Evolutionary conservation across 2,797 vertebrate genomes (phyloP).

Genomic region (Galago senegalensis): DNA sequence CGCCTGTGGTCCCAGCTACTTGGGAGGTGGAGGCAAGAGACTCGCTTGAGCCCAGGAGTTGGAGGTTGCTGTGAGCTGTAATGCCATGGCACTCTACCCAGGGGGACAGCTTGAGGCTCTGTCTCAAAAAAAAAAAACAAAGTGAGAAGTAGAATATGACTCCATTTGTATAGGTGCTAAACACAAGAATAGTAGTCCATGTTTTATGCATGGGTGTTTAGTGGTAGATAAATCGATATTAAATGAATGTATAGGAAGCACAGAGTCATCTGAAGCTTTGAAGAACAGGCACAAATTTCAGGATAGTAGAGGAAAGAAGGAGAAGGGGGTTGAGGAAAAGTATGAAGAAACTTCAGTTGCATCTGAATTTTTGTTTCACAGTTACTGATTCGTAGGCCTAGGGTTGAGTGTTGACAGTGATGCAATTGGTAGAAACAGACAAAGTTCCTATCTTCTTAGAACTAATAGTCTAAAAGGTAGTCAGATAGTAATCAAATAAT

Average conservation of each 20-base stretch:
- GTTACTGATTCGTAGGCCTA: not conserved
- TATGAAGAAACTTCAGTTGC: not conserved
- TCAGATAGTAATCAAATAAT: not conserved
- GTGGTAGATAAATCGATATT: not conserved
- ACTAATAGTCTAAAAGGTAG: not conserved
- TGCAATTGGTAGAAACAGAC: not conserved
- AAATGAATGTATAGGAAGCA: not conserved
- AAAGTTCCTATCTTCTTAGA: not conserved
- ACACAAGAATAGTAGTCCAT: not conserved
- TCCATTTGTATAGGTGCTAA: not conserved
- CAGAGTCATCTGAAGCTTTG: not conserved
- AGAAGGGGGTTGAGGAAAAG: not conserved
- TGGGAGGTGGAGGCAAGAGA: too few species aligned
- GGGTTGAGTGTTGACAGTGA: not conserved
- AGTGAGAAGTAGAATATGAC: not conserved
- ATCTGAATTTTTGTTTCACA: not conserved
- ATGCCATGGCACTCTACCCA: too few species aligned
- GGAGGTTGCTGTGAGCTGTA: too few species aligned
- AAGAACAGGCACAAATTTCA: not conserved
- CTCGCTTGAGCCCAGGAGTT: too few species aligned
- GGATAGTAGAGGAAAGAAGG: not conserved
- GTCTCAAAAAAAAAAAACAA: not conserved
- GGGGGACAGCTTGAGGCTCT: too few species aligned
- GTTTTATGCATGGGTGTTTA: conserved; percentile 15
- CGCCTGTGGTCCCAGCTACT: too few species aligned